These are phyloP conservation scores for Sarcophilus harrisii DNA, from an alignment of 2,797 vertebrate species.

Conservation along the genomic window DNA sequence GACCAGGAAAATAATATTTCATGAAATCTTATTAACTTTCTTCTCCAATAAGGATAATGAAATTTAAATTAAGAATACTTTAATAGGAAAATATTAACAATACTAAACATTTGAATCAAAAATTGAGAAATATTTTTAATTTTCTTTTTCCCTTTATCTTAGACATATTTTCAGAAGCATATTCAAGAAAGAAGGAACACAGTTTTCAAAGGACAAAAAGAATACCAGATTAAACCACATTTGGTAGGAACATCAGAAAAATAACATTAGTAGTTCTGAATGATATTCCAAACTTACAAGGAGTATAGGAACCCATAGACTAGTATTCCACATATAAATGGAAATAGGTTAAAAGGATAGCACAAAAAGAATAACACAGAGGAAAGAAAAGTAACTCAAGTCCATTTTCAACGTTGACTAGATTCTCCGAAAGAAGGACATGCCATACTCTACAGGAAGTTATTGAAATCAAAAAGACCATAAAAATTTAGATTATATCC, in stretches of 20 bases:
- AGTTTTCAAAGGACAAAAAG: neutral
- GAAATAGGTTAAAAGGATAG: neutral
- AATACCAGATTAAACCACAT: neutral
- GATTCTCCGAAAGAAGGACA: neutral
- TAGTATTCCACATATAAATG: neutral
- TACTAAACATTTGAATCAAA: conserved; percentile 1
- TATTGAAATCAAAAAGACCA: neutral
- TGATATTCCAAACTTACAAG: conserved; percentile 9
- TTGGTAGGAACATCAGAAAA: conserved; percentile 8
- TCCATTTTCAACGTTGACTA: neutral
- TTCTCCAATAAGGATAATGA: conserved; percentile 4
- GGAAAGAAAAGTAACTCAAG: neutral
- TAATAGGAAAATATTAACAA: too few species aligned
- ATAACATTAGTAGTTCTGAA: conserved; percentile 8
- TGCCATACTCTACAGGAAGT: neutral
- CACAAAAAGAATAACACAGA: neutral
- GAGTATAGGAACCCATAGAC: neutral
- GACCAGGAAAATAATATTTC: neutral
- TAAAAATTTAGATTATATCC: neutral
- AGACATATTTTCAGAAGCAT: rapidly evolving
- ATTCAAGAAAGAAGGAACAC: neutral
- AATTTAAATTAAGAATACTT: conserved; percentile 24
- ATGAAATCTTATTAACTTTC: neutral
- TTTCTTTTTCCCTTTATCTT: neutral
- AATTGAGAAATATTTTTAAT: conserved; percentile 29